Conservation (phyloP, 2,888 invertebrate species). For the Acleris cristana region DNA sequence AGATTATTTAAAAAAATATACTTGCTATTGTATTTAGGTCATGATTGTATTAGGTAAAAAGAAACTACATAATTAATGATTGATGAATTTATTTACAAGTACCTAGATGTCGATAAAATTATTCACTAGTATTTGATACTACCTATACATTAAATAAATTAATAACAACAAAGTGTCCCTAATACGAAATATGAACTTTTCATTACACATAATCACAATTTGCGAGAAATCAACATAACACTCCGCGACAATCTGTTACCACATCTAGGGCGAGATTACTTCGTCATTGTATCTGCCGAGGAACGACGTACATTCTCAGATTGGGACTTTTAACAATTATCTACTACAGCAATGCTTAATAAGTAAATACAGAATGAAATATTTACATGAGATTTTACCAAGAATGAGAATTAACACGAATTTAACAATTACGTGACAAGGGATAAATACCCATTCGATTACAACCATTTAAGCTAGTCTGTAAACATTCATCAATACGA, state of each 20-base stretch:
- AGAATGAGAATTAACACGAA: conserved; percentile 7
- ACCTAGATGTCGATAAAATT: conserved; percentile 3
- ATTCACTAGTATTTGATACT: conserved; percentile 16
- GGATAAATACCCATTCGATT: conserved; percentile 27
- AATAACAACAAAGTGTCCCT: conserved; percentile 17
- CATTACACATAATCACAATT: neutral
- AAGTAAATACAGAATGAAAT: conserved; percentile 44
- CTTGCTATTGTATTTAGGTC: too few species aligned
- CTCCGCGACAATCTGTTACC: neutral
- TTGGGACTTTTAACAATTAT: conserved; percentile 64
- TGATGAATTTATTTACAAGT: conserved; percentile 71
- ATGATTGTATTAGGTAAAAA: conserved; percentile 5
- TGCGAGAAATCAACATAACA: neutral
- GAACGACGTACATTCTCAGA: conserved; percentile 63
- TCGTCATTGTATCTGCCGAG: neutral
- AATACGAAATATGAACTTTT: neutral
- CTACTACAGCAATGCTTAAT: conserved; percentile 50
- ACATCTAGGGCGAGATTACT: conserved; percentile 7
- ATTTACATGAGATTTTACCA: conserved; percentile 25
- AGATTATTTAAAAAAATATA: too few species aligned
- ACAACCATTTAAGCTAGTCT: conserved; percentile 44
- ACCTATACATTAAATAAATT: conserved; percentile 16
- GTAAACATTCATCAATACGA: conserved; percentile 58
- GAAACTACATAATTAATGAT: conserved; percentile 52
- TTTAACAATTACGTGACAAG: neutral